phyloP scores from a whole-genome alignment of 1,140 invertebrate species.

The Lineus longissimus region DNA sequence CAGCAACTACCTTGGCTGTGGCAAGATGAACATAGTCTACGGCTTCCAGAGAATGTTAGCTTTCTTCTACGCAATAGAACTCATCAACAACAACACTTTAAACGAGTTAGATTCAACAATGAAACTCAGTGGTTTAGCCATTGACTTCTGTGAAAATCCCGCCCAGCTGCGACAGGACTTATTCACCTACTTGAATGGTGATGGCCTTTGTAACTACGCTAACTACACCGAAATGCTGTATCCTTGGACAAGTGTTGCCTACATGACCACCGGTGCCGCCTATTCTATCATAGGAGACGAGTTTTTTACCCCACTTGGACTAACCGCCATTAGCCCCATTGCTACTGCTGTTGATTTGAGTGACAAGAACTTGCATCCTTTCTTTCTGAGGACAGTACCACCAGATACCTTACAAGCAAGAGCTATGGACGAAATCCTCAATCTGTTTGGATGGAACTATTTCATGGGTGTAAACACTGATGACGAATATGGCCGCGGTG shows the following conservation, averaged over 20 bases:
- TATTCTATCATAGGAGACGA: constrained; percentile 34
- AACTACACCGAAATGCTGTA: constrained; percentile 22
- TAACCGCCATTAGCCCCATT: constrained; percentile 66
- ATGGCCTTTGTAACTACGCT: constrained; percentile 31
- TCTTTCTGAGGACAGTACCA: constrained; percentile 67
- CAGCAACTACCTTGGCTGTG: constrained; percentile 29
- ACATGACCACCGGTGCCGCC: constrained; percentile 35
- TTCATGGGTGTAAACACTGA: constrained; percentile 67
- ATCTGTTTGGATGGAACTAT: constrained; percentile 65
- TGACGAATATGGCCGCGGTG: constrained; percentile 67
- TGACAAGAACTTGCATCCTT: constrained; percentile 60
- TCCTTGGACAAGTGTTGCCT: constrained; percentile 36
- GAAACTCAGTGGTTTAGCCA: constrained; percentile 38
- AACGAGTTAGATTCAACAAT: constrained; percentile 27
- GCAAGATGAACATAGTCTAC: constrained; percentile 29
- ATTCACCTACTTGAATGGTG: constrained; percentile 42
- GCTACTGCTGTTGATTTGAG: constrained; percentile 68
- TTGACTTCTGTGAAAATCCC: constrained; percentile 39
- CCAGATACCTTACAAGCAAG: constrained; percentile 72
- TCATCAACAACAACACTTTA: constrained; percentile 33
- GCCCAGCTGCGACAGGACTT: constrained; percentile 39
- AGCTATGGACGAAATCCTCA: constrained; percentile 68
- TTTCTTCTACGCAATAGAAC: constrained; percentile 46
- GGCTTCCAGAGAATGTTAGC: constrained; percentile 44
- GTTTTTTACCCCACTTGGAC: constrained; percentile 33